Base-by-base conservation (phyloP, 2,113 vertebrate genomes). In the Sialia sialis region DNA sequence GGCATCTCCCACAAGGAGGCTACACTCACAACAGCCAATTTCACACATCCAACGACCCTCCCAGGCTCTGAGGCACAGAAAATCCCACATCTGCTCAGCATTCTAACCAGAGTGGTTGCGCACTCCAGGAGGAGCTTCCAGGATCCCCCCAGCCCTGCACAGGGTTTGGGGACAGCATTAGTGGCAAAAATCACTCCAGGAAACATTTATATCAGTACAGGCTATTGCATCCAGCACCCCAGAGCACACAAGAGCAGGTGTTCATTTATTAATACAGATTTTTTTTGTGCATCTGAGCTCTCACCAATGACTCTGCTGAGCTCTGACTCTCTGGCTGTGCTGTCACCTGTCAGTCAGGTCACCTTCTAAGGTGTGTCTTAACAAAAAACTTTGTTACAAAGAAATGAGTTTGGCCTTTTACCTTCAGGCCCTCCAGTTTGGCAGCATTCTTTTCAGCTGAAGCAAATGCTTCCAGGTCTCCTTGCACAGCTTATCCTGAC, bases 391-490 rank as follows among this genome's bases (percentile, higher is more conserved):
- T 63, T 84, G 46, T 36, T 75, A 68, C 19, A 39, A 69, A 73
- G 43, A 82, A 48, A 68, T 41, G 0, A 90, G 38, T 52, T 68
- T 68, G 74, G 87, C 70, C 58, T 82, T 73, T 85, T 51, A 46
- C 8, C 0, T 69, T 72, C 66, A 77, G 75, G 89, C 51, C n/a
- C 84, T 94, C 94, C 79, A 67, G 87, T 90, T 83, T 10, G 11
- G 79, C 85, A 96, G 72, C 90, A 95, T 86, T 95, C 93, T 97
- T 95, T 85, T 70, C 29, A 77, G 81, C 59, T 93, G 91, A 95
- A 85, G 63, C 51, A 93, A 93, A 60, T 2, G 16, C 70, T 95
- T 77, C 84, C 72, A 91, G 38, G 51, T 85, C 52, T 91, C 67
- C 41, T 48, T 1, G 0, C 10, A 73, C 16, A 30, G 46, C 32